These are phyloP conservation scores for Drosophila recens DNA, from an alignment of 2,888 invertebrate genomes.

Conservation along the genomic window DNA sequence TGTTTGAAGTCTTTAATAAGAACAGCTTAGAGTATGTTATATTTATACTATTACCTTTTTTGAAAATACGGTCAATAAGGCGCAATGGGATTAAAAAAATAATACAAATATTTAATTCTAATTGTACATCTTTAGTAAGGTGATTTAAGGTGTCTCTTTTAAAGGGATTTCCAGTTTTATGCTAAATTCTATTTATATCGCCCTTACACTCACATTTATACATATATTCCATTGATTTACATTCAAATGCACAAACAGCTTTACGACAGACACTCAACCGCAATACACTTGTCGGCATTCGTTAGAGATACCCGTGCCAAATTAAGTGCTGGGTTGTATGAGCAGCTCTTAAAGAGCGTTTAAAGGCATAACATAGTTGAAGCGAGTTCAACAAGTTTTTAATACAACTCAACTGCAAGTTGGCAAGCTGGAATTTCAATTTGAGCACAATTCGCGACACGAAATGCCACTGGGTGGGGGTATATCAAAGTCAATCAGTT, in stretches of 20 bases:
- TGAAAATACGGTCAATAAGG: too few species aligned
- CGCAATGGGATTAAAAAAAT: neutral
- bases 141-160: too few species aligned
- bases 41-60: too few species aligned
- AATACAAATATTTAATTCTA: too few species aligned
- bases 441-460: neutral
- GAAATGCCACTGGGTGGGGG: neutral
- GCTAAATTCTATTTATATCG: constrained; percentile 7
- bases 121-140: too few species aligned
- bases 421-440: neutral
- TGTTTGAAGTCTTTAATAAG: too few species aligned
- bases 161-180: too few species aligned
- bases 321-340: neutral
- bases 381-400: neutral
- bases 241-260: constrained; percentile 10
- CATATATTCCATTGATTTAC: constrained; percentile 13
- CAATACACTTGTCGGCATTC: constrained; percentile 12
- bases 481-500: constrained; percentile 39
- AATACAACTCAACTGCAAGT: neutral
- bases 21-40: too few species aligned
- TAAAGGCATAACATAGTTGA: neutral
- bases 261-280: constrained; percentile 7
- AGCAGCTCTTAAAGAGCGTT: neutral
- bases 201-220: neutral
- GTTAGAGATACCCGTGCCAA: neutral